These are phyloP conservation scores for Scaptodrosophila latifasciaeformis DNA, from an alignment of 2,888 invertebrate species.

Conservation along the genomic window DNA sequence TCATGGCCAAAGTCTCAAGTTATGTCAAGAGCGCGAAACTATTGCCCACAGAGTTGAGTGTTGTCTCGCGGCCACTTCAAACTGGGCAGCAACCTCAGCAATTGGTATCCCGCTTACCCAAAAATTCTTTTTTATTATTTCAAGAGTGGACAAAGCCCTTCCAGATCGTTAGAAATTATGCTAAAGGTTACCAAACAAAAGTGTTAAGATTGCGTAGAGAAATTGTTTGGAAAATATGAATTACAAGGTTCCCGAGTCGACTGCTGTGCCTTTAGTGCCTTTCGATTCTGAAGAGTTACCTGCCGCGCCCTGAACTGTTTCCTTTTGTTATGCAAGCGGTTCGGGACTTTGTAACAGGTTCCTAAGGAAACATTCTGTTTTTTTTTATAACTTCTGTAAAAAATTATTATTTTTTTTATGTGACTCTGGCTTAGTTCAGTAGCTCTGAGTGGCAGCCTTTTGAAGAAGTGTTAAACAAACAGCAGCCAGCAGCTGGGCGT, in stretches of 20 bases:
- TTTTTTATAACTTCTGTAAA: conserved; percentile 35
- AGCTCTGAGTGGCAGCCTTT: background rate
- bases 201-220: conserved; percentile 60
- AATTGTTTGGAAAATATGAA: conserved; percentile 66
- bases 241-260: conserved; percentile 45
- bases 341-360: conserved; percentile 38
- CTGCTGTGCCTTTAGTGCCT: conserved; percentile 41
- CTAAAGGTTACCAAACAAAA: conserved; percentile 39
- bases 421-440: conserved; percentile 3
- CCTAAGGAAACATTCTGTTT: conserved; percentile 1
- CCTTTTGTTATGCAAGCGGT: conserved; percentile 34
- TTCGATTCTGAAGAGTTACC: conserved; percentile 17
- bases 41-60: conserved; percentile 35
- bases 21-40: conserved; percentile 20
- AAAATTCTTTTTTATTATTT: conserved; percentile 18
- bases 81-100: conserved; percentile 24
- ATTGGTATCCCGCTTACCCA: conserved; percentile 3
- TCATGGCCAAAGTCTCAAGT: conserved; percentile 15
- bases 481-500: conserved; percentile 55
- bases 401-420: conserved; percentile 27
- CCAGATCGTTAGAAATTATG: conserved; percentile 47
- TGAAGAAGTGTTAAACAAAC: conserved; percentile 62
- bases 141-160: conserved; percentile 31
- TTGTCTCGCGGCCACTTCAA: conserved; percentile 50
- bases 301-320: background rate